These are phyloP conservation scores for Temnothorax unifasciatus DNA, from an alignment of 2,888 invertebrate genomes.

Conservation along the genomic window DNA sequence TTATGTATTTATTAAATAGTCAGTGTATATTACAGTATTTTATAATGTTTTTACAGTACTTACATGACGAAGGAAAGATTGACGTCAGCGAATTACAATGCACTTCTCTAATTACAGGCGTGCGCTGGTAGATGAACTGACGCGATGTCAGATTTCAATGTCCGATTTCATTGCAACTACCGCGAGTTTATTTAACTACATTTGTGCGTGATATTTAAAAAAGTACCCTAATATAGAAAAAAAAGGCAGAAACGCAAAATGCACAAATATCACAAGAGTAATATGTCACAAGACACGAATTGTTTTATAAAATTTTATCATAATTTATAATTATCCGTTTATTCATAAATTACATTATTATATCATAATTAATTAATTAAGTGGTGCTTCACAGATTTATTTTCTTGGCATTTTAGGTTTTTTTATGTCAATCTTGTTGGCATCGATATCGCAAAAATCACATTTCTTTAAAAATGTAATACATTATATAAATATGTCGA, in stretches of 20 bases:
- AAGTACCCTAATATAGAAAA: background rate
- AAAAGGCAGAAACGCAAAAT: background rate
- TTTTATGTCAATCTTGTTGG: background rate
- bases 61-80: background rate
- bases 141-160: background rate
- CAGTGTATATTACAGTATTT: background rate
- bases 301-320: background rate
- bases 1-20: background rate
- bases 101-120: background rate
- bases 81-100: background rate
- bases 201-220: background rate
- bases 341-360: background rate
- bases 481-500: background rate
- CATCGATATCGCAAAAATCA: background rate
- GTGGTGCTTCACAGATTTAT: background rate
- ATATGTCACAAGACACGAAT: background rate
- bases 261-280: background rate
- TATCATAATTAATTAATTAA: background rate
- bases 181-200: background rate
- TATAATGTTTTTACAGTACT: constrained; percentile 2
- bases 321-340: constrained; percentile 14
- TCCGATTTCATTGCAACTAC: background rate
- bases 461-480: background rate
- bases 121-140: background rate
- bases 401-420: background rate